Evolutionary conservation across 2,113 vertebrate species (phyloP).

Genomic region (Carlito syrichta): DNA sequence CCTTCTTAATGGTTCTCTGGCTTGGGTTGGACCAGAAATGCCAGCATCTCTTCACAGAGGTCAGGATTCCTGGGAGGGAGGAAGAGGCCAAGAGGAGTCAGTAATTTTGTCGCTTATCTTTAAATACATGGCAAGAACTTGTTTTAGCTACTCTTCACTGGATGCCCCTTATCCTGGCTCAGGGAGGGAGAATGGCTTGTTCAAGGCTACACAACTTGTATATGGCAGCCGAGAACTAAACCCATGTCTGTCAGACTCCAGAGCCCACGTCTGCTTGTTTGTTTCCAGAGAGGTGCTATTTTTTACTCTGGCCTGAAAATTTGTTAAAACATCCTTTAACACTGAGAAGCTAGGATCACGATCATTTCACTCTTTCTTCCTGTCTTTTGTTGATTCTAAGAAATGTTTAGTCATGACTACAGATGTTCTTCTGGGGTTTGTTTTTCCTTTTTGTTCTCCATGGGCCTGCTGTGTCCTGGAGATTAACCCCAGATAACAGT

Average conservation of each 20-base stretch:
- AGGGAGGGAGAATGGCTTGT: not conserved
- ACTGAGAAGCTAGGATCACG: not conserved
- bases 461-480: not conserved
- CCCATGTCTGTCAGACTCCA: not conserved
- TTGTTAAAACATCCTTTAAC: not conserved
- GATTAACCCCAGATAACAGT: not conserved
- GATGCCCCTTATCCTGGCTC: not conserved
- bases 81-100: slow-evolving; percentile 5
- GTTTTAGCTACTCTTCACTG: not conserved
- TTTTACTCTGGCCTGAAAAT: not conserved
- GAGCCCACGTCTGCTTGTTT: not conserved
- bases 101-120: not conserved
- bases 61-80: slow-evolving; percentile 84
- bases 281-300: not conserved
- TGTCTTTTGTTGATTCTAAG: not conserved
- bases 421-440: not conserved
- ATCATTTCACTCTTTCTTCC: not conserved
- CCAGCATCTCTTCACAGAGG: slow-evolving; percentile 77
- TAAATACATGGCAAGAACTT: not conserved
- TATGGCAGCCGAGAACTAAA: not conserved
- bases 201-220: not conserved
- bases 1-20: slow-evolving; percentile 82
- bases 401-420: not conserved
- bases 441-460: not conserved
- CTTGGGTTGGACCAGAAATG: slow-evolving; percentile 76